Evolutionary conservation across 2,113 vertebrate genomes (phyloP), one percentile per base, ranked within the genome.

Genomic region (Hoplias malabaricus): DNA sequence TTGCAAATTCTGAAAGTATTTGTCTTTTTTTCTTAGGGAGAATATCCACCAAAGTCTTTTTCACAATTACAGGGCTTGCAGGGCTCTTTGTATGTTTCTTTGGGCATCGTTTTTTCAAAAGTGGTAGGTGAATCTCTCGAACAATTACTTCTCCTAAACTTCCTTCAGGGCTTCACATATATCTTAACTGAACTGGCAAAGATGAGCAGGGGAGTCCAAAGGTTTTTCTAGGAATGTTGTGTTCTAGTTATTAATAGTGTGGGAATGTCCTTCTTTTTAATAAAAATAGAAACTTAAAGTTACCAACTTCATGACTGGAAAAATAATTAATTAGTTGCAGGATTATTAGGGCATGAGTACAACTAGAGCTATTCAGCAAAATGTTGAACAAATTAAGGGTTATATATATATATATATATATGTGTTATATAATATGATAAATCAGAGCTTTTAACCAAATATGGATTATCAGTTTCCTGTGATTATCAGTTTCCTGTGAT

Each of bases 91-190:
- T 94, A 73, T 99, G 97, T 83, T 98, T 96, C 87, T 91, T 95
- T 48, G 97, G 97, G 10, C 97, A 99, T 83, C 91, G 95, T 48
- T 98, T 95, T 89, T 98, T 98, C 89, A 98, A 98, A 92, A 95
- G 92, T 90, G 96, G 96, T 98, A 88, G 90, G 90, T 78, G 2
- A 13, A 19, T 8, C 23, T 67, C 54, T 56, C 69, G 2, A 73
- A 65, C 19, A 21, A 21, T 34, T 42, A n/a, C 5, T 13, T 59
- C 40, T 0, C 29, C 42, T 42, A 0, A 23, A 48, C 12, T 16
- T 59, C 27, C 12, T 31, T 59, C n/a, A n/a, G n/a, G n/a, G n/a
- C n/a, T n/a, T n/a, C 29, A 59, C 23, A 25, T 48, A 29, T 6
- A 12, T 29, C 16, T 69, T 33, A 3, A 25, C 16, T 42, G 23